phyloP scores from a whole-genome alignment of 2,888 invertebrate genomes.

The Troglohyphantes excavatus region DNA sequence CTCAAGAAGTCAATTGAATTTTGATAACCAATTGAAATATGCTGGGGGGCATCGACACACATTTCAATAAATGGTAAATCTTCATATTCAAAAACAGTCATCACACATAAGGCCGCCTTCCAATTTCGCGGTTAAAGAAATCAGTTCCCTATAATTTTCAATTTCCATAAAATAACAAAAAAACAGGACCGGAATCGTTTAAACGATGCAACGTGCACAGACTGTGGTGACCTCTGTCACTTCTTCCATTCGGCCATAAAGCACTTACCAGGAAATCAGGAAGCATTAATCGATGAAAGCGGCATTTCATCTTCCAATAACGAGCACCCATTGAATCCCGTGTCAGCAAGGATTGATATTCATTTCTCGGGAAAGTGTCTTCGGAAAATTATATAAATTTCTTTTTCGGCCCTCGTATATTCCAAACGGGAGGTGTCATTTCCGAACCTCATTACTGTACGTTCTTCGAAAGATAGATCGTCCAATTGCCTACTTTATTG shows the following conservation, averaged over 20 bases:
- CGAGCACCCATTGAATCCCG: constrained; percentile 34
- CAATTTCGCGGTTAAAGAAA: no score
- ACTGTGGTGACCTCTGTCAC: background rate
- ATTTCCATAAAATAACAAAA: no score
- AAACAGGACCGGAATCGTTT: no score
- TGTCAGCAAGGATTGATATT: constrained; percentile 50
- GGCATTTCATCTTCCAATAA: constrained; percentile 28
- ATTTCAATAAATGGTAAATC: no score
- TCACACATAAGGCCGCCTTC: no score
- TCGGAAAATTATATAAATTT: constrained; percentile 62
- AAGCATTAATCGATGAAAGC: constrained; percentile 51
- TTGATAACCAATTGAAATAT: no score
- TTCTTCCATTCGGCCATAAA: background rate
- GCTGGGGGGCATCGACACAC: no score
- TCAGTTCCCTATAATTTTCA: no score
- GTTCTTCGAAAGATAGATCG: constrained; percentile 56
- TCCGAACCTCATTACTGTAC: constrained; percentile 24
- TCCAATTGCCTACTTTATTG: constrained; percentile 60
- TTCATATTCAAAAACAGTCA: no score
- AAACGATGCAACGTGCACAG: no score
- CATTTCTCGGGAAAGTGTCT: constrained; percentile 58
- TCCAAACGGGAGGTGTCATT: constrained; percentile 42
- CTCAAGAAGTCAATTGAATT: no score
- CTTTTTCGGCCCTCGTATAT: constrained; percentile 7
- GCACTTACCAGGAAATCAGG: constrained; percentile 52